Evolutionary conservation across 2,113 vertebrate species (phyloP).

Genomic region (Microtus pennsylvanicus): DNA sequence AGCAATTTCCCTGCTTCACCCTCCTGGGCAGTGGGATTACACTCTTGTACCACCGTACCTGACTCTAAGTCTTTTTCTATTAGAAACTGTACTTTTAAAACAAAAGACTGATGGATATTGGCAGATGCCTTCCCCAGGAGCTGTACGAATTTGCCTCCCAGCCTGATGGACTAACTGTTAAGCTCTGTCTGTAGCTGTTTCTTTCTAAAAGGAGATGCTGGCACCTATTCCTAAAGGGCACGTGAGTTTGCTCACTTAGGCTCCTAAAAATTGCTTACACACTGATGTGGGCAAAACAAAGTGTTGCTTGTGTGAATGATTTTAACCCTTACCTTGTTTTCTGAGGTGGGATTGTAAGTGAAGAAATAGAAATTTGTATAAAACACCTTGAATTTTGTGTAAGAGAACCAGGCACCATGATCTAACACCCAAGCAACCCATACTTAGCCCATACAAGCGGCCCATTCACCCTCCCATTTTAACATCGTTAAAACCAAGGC

Average conservation of each 20-base stretch:
- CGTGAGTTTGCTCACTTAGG: background rate
- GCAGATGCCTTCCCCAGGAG: background rate
- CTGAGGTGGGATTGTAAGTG: background rate
- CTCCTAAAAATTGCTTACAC: background rate
- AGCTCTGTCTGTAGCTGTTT: background rate
- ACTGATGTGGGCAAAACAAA: background rate
- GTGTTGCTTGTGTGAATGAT: background rate
- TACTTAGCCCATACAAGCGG: background rate
- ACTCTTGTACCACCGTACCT: too few relatives aligned
- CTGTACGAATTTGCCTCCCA: background rate
- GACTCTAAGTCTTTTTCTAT: background rate
- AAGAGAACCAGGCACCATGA: background rate
- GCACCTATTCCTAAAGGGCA: background rate
- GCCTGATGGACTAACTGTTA: background rate
- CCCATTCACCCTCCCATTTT: background rate
- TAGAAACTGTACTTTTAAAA: background rate
- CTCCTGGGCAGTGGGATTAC: background rate
- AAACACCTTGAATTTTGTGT: conserved; percentile 28
- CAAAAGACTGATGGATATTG: background rate
- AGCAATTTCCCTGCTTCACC: background rate
- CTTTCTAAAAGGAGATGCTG: background rate
- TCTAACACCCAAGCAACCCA: background rate
- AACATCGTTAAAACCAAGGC: background rate
- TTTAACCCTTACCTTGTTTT: background rate
- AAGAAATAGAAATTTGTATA: conserved; percentile 4